phyloP scores from a whole-genome alignment of 2,888 invertebrate species.

The Diabrotica balteata region DNA sequence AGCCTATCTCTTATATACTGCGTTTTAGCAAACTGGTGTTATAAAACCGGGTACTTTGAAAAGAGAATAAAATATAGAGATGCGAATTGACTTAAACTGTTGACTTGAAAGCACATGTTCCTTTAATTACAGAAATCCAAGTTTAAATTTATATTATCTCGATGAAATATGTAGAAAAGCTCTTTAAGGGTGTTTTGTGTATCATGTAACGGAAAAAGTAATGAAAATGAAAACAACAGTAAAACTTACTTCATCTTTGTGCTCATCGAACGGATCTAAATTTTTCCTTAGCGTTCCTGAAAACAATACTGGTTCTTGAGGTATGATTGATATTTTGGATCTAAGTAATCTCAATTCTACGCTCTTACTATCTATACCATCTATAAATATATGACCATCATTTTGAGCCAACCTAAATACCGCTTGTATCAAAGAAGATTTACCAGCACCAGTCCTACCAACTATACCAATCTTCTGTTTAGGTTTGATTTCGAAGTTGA shows the following conservation, averaged over 20 bases:
- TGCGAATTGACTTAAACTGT: too few species aligned
- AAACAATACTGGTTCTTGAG: constrained; percentile 90
- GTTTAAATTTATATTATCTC: too few species aligned
- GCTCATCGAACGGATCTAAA: constrained; percentile 82
- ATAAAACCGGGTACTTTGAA: too few species aligned
- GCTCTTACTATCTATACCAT: constrained; percentile 73
- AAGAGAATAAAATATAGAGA: too few species aligned
- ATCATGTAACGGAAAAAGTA: background rate
- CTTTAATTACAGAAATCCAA: too few species aligned
- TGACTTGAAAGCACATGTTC: too few species aligned
- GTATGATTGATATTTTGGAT: constrained; percentile 87
- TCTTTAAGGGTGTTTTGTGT: background rate
- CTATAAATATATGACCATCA: constrained; percentile 78
- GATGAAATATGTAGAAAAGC: too few species aligned
- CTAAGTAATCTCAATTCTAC: constrained; percentile 81
- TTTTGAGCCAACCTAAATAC: constrained; percentile 83
- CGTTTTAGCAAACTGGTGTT: too few species aligned
- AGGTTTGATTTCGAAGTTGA: constrained; percentile 71
- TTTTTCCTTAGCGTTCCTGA: constrained; percentile 84
- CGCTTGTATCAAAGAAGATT: constrained; percentile 82
- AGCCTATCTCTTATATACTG: too few species aligned
- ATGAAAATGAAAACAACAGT: background rate
- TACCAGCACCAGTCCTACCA: constrained; percentile 90
- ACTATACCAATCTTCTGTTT: constrained; percentile 84
- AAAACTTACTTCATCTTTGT: constrained; percentile 67